Conservation (phyloP, 2,888 invertebrate species). For the Campopleginae sp. region DNA sequence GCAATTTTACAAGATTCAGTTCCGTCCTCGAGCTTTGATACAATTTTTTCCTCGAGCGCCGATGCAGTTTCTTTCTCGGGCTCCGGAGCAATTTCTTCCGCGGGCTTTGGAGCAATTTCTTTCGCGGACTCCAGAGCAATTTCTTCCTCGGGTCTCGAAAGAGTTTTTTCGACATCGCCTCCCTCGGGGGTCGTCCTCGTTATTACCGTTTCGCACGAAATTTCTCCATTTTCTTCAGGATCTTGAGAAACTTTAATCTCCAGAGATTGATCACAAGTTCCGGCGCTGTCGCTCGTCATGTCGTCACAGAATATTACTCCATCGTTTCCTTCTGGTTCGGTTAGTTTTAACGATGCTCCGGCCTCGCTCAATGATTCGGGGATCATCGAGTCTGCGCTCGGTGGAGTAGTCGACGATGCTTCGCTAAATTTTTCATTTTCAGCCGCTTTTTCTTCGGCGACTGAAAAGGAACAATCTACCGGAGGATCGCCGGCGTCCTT, state of each 20-base stretch:
- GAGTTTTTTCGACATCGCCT: not conserved
- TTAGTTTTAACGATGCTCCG: not conserved
- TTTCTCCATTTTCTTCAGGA: not conserved
- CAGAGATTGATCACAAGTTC: not conserved
- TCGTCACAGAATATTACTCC: not conserved
- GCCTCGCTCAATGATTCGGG: conserved; percentile 3
- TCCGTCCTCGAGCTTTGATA: not conserved
- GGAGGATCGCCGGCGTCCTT: conserved; percentile 32
- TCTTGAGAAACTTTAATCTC: not conserved
- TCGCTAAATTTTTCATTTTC: not conserved
- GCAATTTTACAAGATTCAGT: not conserved
- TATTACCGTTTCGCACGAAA: not conserved
- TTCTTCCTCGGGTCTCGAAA: not conserved
- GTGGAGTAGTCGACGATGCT: not conserved
- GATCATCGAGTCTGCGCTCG: conserved; percentile 11
- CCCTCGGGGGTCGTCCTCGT: not conserved
- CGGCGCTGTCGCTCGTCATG: not conserved
- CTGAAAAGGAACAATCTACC: too few species aligned
- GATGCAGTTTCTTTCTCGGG: not conserved
- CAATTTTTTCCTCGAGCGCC: not conserved
- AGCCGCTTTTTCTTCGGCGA: not conserved
- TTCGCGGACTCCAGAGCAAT: not conserved
- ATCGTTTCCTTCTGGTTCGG: not conserved
- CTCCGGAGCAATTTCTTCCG: not conserved
- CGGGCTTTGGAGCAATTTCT: not conserved